phyloP scores from a whole-genome alignment of 1,140 invertebrate species.

The Monochamus saltuarius region DNA sequence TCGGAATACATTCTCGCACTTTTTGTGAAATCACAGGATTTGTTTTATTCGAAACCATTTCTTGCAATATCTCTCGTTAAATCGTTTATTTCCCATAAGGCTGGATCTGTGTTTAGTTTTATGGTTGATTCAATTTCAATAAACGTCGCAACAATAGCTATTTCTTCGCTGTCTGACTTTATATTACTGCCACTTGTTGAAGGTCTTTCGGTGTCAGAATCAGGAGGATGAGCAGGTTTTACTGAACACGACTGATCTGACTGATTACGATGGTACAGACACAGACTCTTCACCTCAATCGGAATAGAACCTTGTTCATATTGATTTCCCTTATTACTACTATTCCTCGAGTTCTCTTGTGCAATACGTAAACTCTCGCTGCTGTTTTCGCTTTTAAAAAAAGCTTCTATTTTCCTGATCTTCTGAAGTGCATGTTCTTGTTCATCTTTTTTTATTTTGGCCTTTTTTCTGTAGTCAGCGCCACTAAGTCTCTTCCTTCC shows the following conservation, averaged over 20 bases:
- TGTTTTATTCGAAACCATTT: conserved; percentile 30
- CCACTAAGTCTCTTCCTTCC: conserved; percentile 1
- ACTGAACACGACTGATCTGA: not conserved
- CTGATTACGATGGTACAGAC: not conserved
- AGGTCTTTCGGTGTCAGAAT: not conserved
- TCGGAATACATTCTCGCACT: conserved; percentile 15
- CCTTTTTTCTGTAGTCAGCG: conserved; percentile 19
- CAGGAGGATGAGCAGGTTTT: not conserved
- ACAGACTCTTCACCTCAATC: not conserved
- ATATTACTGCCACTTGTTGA: conserved; percentile 12
- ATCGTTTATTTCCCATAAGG: conserved; percentile 34
- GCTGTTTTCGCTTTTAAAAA: conserved; percentile 21
- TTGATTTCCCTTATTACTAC: not conserved
- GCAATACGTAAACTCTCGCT: not conserved
- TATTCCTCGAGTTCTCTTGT: not conserved
- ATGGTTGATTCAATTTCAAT: conserved; percentile 13
- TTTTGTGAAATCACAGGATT: conserved; percentile 33
- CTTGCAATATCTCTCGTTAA: conserved; percentile 18
- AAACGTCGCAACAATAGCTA: too few species aligned
- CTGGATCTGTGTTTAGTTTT: conserved; percentile 31
- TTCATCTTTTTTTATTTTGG: conserved; percentile 26
- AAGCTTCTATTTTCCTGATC: conserved; percentile 23
- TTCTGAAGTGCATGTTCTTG: conserved; percentile 20
- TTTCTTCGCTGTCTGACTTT: conserved; percentile 9
- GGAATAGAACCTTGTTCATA: not conserved